These are phyloP conservation scores for Drosophila histrio DNA, from an alignment of 2,888 invertebrate species.

Conservation along the genomic window DNA sequence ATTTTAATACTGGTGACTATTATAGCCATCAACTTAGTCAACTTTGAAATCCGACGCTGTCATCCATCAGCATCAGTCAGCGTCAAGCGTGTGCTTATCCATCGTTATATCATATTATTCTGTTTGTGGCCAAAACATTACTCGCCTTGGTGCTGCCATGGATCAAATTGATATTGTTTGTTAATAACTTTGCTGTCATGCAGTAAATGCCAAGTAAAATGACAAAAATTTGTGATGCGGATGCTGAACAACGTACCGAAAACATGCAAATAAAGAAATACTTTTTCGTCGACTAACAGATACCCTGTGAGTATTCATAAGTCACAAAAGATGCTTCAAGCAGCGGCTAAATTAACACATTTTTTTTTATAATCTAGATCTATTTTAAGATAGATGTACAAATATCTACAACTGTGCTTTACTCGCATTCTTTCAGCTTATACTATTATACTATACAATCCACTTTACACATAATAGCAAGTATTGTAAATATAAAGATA, in stretches of 20 bases:
- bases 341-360: no score
- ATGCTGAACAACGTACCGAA: conserved; percentile 19
- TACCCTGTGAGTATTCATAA: not conserved
- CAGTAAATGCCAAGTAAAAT: conserved; percentile 40
- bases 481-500: not conserved
- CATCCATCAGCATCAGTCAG: conserved; percentile 67
- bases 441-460: not conserved
- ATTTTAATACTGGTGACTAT: conserved; percentile 8
- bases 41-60: conserved; percentile 12
- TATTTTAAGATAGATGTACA: no score
- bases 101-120: conserved; percentile 17
- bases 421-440: no score
- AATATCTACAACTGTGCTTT: no score
- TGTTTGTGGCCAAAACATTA: conserved; percentile 8
- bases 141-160: conserved; percentile 25
- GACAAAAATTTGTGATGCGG: conserved; percentile 58
- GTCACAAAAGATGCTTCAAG: no score
- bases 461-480: not conserved
- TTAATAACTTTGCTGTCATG: conserved; percentile 54
- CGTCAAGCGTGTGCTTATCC: conserved; percentile 30
- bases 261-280: conserved; percentile 4
- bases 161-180: conserved; percentile 70
- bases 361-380: no score
- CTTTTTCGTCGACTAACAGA: not conserved
- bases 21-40: conserved; percentile 17